phyloP scores from a whole-genome alignment of 2,888 invertebrate genomes.

The Erebia palarica region DNA sequence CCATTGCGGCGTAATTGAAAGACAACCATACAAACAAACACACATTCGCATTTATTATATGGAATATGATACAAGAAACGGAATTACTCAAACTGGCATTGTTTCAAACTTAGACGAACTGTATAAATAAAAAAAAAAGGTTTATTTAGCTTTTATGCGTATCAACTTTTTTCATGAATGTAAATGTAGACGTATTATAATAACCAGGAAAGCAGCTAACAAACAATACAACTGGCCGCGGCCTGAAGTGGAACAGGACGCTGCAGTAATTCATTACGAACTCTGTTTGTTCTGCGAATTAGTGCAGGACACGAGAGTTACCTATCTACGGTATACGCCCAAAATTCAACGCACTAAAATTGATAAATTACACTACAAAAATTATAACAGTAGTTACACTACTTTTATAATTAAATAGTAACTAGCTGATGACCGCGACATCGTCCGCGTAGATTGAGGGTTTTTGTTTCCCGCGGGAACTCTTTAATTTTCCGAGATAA shows the following conservation, averaged over 20 bases:
- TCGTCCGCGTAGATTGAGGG: too few species aligned
- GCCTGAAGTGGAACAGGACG: conserved; percentile 16
- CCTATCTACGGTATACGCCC: neutral
- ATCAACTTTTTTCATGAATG: conserved; percentile 1
- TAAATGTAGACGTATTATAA: conserved; percentile 15
- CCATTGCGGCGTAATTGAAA: too few species aligned
- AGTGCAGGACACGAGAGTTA: conserved; percentile 8
- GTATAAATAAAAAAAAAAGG: too few species aligned
- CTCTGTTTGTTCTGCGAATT: conserved; percentile 16
- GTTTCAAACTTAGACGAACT: neutral
- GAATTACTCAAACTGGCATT: neutral
- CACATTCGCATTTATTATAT: neutral
- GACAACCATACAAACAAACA: neutral
- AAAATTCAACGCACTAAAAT: too few species aligned
- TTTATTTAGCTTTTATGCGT: too few species aligned
- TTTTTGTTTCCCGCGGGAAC: too few species aligned
- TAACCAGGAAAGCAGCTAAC: conserved; percentile 5
- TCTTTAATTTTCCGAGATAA: too few species aligned
- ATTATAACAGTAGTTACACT: too few species aligned
- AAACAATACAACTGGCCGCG: conserved; percentile 19
- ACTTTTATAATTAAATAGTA: too few species aligned
- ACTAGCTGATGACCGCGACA: too few species aligned
- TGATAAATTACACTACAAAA: too few species aligned
- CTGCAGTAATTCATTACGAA: conserved; percentile 23
- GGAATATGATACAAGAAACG: neutral